Percentiles rank a stretch among this genome's conserved stretches.
These are phyloP conservation scores for Poecilia gillii DNA, from an alignment of 2,797 vertebrate genomes.

Conservation along the genomic window DNA sequence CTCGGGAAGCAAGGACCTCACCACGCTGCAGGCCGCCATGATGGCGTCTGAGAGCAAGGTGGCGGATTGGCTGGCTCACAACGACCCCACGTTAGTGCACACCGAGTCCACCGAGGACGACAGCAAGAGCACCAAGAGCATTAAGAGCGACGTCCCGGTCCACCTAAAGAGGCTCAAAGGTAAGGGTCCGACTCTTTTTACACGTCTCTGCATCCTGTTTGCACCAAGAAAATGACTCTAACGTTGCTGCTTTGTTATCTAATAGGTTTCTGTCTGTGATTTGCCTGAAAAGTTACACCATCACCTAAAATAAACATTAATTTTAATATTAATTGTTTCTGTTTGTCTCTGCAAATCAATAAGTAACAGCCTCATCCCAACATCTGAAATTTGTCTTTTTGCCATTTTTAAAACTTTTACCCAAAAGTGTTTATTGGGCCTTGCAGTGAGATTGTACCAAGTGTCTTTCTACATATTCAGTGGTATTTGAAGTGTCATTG, in stretches of 20 bases:
- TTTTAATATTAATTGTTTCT: not conserved
- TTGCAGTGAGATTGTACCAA: not conserved
- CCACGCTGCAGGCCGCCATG: slow-evolving; percentile 94
- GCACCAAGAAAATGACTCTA: not conserved
- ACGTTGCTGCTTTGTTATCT: not conserved
- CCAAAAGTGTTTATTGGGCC: not conserved
- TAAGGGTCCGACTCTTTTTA: slow-evolving; percentile 64
- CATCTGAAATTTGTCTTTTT: not conserved
- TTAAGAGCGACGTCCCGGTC: slow-evolving; percentile 96
- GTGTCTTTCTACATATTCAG: not conserved
- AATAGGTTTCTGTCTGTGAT: not conserved
- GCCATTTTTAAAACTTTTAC: not conserved
- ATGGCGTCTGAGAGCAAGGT: slow-evolving; percentile 98
- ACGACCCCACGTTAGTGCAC: slow-evolving; percentile 92
- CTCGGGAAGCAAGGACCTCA: slow-evolving; percentile 86
- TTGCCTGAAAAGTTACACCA: not conserved
- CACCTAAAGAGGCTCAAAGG: slow-evolving; percentile 97
- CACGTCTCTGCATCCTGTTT: not conserved
- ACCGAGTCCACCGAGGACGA: slow-evolving; percentile 94
- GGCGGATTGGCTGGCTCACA: slow-evolving; percentile 97
- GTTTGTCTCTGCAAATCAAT: not conserved
- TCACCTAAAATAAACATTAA: not conserved
- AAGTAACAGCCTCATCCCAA: not conserved
- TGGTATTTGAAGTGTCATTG: not conserved
- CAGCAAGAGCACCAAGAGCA: slow-evolving; percentile 98